Conservation (phyloP, 64 coral and sea anemone species). For the Pocillopora verrucosa region DNA sequence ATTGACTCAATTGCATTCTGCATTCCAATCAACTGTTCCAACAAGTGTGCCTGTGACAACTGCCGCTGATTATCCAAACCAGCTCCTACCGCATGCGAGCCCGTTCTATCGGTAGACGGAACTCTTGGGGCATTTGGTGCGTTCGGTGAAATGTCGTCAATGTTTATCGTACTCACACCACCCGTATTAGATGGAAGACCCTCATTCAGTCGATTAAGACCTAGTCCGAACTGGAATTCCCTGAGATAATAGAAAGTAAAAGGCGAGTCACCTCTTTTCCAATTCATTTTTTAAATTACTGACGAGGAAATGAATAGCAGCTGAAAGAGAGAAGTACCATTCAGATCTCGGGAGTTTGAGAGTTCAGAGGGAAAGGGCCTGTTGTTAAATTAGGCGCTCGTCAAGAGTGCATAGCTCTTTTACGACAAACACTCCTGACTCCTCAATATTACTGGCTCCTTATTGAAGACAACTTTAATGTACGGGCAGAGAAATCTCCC, state of each 20-base stretch:
- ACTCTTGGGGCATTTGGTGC: background rate
- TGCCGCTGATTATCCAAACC: slow-evolving; percentile 26
- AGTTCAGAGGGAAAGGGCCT: too few relatives aligned
- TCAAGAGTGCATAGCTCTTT: too few relatives aligned
- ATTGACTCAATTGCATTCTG: slow-evolving; percentile 76
- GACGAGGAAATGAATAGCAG: too few relatives aligned
- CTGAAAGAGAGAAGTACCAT: too few relatives aligned
- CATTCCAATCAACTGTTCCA: slow-evolving; percentile 73
- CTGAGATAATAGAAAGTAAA: background rate
- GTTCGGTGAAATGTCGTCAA: slow-evolving; percentile 30
- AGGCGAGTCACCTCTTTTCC: too few relatives aligned
- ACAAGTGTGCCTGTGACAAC: slow-evolving; percentile 52
- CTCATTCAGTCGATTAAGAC: background rate
- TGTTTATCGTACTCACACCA: slow-evolving; percentile 7
- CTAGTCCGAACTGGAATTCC: background rate
- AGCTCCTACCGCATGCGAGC: background rate
- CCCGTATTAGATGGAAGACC: background rate
- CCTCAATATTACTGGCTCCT: too few relatives aligned
- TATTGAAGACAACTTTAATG: too few relatives aligned
- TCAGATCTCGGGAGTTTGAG: too few relatives aligned
- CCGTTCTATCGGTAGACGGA: background rate
- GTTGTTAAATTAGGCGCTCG: too few relatives aligned
- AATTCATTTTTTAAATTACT: too few relatives aligned
- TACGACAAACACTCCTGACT: too few relatives aligned
- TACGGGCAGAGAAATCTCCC: too few relatives aligned